Percentiles rank a stretch among this genome's conserved stretches.
Evolutionary conservation across 2,888 invertebrate genomes (phyloP).

Genomic region (Lordiphosa fenestrarum): DNA sequence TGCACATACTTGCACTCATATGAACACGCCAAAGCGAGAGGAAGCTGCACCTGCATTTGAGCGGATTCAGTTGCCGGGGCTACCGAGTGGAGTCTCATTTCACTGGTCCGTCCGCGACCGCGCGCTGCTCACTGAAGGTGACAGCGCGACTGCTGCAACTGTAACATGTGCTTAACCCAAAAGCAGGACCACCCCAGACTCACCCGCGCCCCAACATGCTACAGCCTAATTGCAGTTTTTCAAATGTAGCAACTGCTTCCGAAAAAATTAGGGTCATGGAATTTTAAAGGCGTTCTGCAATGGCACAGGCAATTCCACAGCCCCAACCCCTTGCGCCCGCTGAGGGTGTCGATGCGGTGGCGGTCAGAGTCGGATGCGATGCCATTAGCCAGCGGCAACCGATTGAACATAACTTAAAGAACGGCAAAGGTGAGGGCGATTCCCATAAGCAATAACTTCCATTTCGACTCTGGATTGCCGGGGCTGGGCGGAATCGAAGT

Average conservation of each 20-base stretch:
- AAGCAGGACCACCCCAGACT: conserved; percentile 38
- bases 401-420: conserved; percentile 5
- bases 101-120: conserved; percentile 8
- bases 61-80: conserved; percentile 10
- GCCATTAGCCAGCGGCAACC: conserved; percentile 7
- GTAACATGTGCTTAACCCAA: conserved; percentile 65
- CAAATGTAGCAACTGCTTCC: conserved; percentile 62
- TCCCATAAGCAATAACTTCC: conserved; percentile 6
- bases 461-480: not conserved
- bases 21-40: conserved; percentile 13
- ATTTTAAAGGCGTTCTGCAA: conserved; percentile 51
- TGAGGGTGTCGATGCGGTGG: conserved; percentile 24
- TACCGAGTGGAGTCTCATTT: conserved; percentile 40
- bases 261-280: conserved; percentile 65
- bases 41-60: conserved; percentile 45
- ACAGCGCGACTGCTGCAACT: conserved; percentile 47
- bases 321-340: too few relatives aligned
- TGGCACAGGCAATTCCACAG: conserved; percentile 24
- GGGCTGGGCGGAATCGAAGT: conserved; percentile 30
- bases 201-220: conserved; percentile 22
- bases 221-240: conserved; percentile 63
- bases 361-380: conserved; percentile 4
- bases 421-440: not conserved
- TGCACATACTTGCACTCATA: not conserved
- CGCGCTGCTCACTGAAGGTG: conserved; percentile 30